Evolutionary conservation across 1,140 invertebrate species (phyloP).

Genomic region (Coenobita brevimanus): DNA sequence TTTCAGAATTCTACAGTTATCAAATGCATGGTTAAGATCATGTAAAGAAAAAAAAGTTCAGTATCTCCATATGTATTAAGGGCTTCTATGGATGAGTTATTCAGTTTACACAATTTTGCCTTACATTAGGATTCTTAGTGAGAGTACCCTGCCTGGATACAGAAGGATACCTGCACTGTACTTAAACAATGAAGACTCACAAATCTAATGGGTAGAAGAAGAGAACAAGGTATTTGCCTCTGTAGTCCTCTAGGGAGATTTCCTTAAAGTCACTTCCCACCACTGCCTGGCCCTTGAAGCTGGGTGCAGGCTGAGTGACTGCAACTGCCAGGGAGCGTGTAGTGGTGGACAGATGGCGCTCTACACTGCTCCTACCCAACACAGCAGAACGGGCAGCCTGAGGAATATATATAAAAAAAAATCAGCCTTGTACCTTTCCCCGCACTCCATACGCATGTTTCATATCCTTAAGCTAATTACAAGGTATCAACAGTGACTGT

Average conservation of each 20-base stretch:
- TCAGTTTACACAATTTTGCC: no score
- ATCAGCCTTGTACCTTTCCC: no score
- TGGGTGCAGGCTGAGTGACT: conserved; percentile 74
- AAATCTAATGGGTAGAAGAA: conserved; percentile 82
- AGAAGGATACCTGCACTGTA: not conserved
- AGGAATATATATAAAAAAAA: no score
- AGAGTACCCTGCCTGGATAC: not conserved
- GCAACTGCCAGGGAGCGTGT: not conserved
- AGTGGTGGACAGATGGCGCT: not conserved
- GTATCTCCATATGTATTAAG: no score
- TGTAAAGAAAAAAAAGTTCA: no score
- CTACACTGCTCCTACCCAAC: not conserved
- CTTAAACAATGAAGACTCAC: conserved; percentile 72
- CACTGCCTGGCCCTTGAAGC: conserved; percentile 78
- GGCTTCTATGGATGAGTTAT: no score
- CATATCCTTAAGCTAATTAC: no score
- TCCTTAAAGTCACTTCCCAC: conserved; percentile 81
- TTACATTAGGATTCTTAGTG: not conserved
- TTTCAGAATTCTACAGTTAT: no score
- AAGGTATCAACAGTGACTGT: no score
- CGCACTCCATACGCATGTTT: no score
- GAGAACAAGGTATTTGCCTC: conserved; percentile 79
- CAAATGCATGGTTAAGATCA: no score
- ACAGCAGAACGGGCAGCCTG: not conserved
- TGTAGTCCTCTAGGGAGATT: conserved; percentile 77